phyloP scores from a whole-genome alignment of 2,113 vertebrate species.

The Heterochromis multidens region DNA sequence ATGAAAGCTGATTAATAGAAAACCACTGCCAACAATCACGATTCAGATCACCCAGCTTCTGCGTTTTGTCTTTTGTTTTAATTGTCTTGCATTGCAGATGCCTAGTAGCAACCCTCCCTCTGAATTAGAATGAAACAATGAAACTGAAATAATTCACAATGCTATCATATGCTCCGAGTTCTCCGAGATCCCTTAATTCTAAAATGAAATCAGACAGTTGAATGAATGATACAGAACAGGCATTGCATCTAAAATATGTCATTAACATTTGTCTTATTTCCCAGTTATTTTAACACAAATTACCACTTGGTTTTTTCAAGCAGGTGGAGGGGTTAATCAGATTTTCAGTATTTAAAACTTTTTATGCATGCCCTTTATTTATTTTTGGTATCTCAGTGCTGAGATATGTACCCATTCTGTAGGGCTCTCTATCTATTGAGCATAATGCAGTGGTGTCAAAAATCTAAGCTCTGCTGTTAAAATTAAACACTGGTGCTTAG shows the following conservation, averaged over 20 bases:
- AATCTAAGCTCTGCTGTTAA: not conserved
- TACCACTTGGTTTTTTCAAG: not conserved
- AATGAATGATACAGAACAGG: not conserved
- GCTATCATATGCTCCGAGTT: not conserved
- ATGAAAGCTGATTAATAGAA: slow-evolving; percentile 35
- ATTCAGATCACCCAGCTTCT: slow-evolving; percentile 10
- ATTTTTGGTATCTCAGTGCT: not conserved
- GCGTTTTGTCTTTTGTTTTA: not conserved
- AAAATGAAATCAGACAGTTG: not conserved
- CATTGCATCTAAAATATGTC: not conserved
- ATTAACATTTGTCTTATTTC: slow-evolving; percentile 24
- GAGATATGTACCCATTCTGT: not conserved
- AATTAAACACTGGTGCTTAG: not conserved
- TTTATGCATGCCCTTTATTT: not conserved
- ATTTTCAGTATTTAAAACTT: not conserved
- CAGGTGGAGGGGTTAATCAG: not conserved
- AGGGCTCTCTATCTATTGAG: not conserved
- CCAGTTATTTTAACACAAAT: not conserved
- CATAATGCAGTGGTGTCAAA: not conserved
- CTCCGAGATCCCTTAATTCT: not conserved
- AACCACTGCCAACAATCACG: slow-evolving; percentile 5
- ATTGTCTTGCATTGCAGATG: slow-evolving; percentile 8
- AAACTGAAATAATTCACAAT: not conserved
- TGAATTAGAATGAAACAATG: not conserved
- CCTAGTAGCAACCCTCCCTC: not conserved